Base-by-base conservation (phyloP, 2,888 invertebrate genomes). In the Drosophila parthenogenetica region DNA sequence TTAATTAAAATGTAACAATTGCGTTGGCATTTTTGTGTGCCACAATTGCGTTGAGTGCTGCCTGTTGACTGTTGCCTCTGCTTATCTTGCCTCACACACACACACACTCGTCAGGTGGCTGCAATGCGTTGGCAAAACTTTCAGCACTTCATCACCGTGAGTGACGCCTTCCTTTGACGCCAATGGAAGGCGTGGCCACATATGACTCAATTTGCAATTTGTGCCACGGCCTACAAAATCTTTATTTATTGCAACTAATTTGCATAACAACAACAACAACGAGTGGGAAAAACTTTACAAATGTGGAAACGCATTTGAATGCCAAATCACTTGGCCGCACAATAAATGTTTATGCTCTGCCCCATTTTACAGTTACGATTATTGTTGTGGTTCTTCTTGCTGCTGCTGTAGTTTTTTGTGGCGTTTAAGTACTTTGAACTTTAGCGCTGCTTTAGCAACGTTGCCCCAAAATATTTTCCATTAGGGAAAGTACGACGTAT, bases 1-100 rank as follows among this genome's bases (percentile, higher is more conserved):
- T 84, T 87, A 89, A 86, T 86, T 89, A 86, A 89, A 89, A 86
- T 68, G 73, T 68, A 77, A 77, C 85, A 84, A 87, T 89, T 87
- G 79, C 69, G 84, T 75, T 78, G 77, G 73, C 78, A 82, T 72
- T 82, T 87, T 69, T 68, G 77, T 68, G 77, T 70, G 67, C 48
- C 65, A 32, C 51, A 57, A 46, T 25, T 40, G 42, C 32, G 54
- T 45, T 54, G 59, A 35, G 62, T 45, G 40, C 55, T 45, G 37
- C 40, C 32, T 29, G 39, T 55, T 60, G 53, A 37, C 68, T 39
- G 65, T 60, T 53, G 40, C 39, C 42, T 8, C 53, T 39, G 50
- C 69, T 64, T 75, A 73, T 73, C 68, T 40, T 53, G 49, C 59
- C 51, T 19, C 60, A 58, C 45, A 37, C 62, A 29, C 64, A n/a